A percentile compares a stretch with the other conserved stretches of the same genome.
These are phyloP conservation scores for Acrobasis suavella DNA, from an alignment of 2,888 invertebrate species.

Conservation along the genomic window DNA sequence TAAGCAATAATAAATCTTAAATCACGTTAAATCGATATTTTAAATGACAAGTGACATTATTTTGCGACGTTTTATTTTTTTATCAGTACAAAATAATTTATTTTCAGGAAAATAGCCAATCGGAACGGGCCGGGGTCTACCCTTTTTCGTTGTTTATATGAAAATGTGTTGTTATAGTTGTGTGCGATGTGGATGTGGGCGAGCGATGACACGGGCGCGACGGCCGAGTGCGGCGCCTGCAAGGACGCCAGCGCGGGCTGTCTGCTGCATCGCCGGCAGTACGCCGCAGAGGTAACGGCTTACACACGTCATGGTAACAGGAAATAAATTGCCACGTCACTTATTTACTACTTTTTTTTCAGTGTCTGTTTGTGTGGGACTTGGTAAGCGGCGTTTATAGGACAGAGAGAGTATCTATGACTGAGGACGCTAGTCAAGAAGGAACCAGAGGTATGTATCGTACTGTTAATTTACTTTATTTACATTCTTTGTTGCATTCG, in stretches of 20 bases:
- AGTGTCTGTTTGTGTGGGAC: conserved; percentile 79
- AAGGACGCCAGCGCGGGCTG: conserved; percentile 63
- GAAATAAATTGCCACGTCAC: no score
- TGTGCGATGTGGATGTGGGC: conserved; percentile 82
- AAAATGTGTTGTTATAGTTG: conserved; percentile 47
- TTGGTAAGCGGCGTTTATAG: conserved; percentile 74
- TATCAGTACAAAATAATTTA: no score
- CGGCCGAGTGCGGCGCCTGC: conserved; percentile 53
- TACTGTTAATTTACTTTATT: no score
- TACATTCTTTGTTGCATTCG: no score
- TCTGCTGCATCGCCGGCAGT: conserved; percentile 68
- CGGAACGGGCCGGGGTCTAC: no score
- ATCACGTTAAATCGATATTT: no score
- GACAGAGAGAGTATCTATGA: conserved; percentile 73
- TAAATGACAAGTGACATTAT: no score
- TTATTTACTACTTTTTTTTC: conserved; percentile 26
- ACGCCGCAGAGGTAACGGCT: conserved; percentile 68
- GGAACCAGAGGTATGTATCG: conserved; percentile 63
- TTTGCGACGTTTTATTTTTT: no score
- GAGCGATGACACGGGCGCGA: conserved; percentile 46
- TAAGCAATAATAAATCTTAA: no score
- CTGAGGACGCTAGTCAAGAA: conserved; percentile 74
- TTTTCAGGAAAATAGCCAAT: no score
- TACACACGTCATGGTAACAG: no score
- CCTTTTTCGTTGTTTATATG: no score